These are phyloP conservation scores for Turritopsis rubra DNA, from an alignment of 30 jellyfish, hydroid and myxozoan genomes.

Conservation along the genomic window DNA sequence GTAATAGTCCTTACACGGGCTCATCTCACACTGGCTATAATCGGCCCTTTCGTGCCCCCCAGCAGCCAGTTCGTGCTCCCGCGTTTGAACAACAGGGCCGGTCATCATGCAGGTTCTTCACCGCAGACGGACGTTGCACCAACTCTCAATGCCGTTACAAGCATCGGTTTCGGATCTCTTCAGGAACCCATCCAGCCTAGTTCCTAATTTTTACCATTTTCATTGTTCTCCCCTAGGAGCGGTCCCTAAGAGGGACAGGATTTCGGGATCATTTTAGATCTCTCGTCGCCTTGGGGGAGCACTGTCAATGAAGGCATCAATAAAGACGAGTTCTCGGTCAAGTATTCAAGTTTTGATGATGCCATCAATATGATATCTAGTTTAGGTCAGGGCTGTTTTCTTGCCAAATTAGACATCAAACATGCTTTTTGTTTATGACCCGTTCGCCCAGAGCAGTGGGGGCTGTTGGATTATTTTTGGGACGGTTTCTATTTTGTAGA, in stretches of 20 bases:
- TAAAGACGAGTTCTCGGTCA: constrained; percentile 17
- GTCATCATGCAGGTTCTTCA: not conserved
- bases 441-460: constrained; percentile 34
- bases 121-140: not conserved
- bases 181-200: not conserved
- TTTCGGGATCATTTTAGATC: constrained; percentile 1
- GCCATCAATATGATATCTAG: constrained; percentile 23
- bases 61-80: not conserved
- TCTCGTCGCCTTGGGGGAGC: constrained; percentile 37
- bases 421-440: constrained; percentile 50
- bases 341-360: constrained; percentile 27
- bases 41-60: not conserved
- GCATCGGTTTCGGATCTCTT: not conserved
- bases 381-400: constrained; percentile 20
- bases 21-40: not conserved
- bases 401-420: constrained; percentile 43
- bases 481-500: not conserved
- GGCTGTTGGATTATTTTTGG: constrained; percentile 28
- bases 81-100: not conserved
- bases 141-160: not conserved
- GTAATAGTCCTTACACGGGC: not conserved
- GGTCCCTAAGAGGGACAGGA: not conserved
- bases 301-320: constrained; percentile 29
- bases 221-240: constrained; percentile 9
- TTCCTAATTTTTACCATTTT: not conserved